phyloP scores from a whole-genome alignment of 2,113 vertebrate species.

The Austrofundulus limnaeus region DNA sequence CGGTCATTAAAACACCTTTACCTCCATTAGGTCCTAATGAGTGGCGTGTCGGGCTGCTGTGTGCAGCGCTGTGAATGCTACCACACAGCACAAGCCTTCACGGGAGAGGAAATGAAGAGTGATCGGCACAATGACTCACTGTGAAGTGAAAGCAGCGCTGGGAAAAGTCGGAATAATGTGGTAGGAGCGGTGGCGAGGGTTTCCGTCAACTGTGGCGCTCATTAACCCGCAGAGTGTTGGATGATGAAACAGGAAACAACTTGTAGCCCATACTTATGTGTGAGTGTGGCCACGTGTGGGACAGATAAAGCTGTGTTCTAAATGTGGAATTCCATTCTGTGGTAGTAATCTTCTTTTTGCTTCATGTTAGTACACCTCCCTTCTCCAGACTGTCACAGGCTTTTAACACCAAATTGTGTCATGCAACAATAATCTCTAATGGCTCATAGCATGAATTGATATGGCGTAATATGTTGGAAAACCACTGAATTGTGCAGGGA shows the following conservation, averaged over 20 bases:
- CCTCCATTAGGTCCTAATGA: slow-evolving; percentile 69
- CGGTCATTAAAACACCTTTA: slow-evolving; percentile 69
- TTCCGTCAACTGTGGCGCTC: slow-evolving; percentile 32
- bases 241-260: slow-evolving; percentile 50
- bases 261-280: slow-evolving; percentile 19
- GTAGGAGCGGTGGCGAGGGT: slow-evolving; percentile 34
- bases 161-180: slow-evolving; percentile 51
- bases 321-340: slow-evolving; percentile 39
- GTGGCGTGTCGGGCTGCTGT: slow-evolving; percentile 54
- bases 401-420: slow-evolving; percentile 58
- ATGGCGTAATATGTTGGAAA: slow-evolving; percentile 29
- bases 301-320: slow-evolving; percentile 50
- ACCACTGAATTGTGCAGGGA: slow-evolving; percentile 12
- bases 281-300: slow-evolving; percentile 25
- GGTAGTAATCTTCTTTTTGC: slow-evolving; percentile 19
- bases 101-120: slow-evolving; percentile 61
- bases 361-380: slow-evolving; percentile 15
- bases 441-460: slow-evolving; percentile 56
- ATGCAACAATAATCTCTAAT: slow-evolving; percentile 46
- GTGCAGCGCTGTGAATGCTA: slow-evolving; percentile 36
- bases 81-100: slow-evolving; percentile 47
- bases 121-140: slow-evolving; percentile 75
- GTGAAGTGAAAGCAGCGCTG: slow-evolving; percentile 62
- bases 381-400: slow-evolving; percentile 43
- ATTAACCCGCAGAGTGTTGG: slow-evolving; percentile 53